Evolutionary conservation across 53 echinoderm and acorn worm species (phyloP), one percentile per base, ranked within the genome.

Genomic region (Arbacia lixula): DNA sequence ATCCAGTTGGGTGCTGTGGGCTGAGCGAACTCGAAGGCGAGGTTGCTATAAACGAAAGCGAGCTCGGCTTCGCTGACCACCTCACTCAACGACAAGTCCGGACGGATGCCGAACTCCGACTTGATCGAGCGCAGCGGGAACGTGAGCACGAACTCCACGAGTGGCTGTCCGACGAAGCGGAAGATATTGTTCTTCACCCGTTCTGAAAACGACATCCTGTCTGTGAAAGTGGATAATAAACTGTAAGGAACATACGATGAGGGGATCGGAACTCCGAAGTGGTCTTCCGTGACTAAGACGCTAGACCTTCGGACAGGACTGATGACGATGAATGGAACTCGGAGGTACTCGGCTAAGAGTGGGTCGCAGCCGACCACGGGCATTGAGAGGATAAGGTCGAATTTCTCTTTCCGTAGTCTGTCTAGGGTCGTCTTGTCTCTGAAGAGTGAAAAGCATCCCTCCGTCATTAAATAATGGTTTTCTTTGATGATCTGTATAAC

Each of bases 221-320:
- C 89, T 1, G 89, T 87, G 69, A 51, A 85, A 0, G 51, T 42
- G 34, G 84, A 71, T 24, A 60, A 60, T 19, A 78, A 26, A 16
- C 79, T 78, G 69, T 77, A 87, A 5, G 93, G 89, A 19, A 93
- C 93, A 52, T 93, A 93, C 1, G 93, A 84, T 4, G 87, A 71
- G 0, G 93, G 93, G 54, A 89, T 84, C 0, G 88, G 88, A 50
- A 88, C 72, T 54, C 88, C 88, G 63, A 83, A 83, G 20, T 58
- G 46, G 10, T 78, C 79, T 39, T 78, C 79, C 3, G 60, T 78
- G 4, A 78, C 58, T n/a, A n/a, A n/a, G 6, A 60, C 39, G 9
- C 57, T 8, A 4, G 39, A 57, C 26, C 79, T 27, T 40, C 79
- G 35, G 3, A 60, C 60, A 3, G 79, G 58, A 12, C 42, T 60